Percentiles rank a stretch among this genome's conserved stretches.
phyloP scores from a whole-genome alignment of 2,113 vertebrate species.

The Leucopsar rothschildi region DNA sequence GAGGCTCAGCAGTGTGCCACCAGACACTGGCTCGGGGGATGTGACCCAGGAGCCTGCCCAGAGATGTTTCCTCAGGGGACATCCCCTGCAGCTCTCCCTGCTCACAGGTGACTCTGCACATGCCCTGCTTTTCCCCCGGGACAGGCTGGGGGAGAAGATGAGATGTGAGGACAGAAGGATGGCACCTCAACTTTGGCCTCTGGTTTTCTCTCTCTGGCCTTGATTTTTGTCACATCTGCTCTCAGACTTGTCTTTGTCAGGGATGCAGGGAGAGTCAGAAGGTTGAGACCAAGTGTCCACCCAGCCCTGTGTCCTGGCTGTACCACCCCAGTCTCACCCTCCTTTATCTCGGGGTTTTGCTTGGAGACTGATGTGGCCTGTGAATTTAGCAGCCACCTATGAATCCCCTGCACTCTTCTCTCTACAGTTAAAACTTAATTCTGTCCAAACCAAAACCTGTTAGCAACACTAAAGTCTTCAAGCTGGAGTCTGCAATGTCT shows the following conservation, averaged over 20 bases:
- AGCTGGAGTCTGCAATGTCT: not conserved
- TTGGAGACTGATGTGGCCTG: not conserved
- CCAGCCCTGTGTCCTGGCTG: rapidly evolving
- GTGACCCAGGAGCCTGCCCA: not conserved
- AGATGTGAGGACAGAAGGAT: not conserved
- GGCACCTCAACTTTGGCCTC: not conserved
- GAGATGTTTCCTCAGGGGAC: not conserved
- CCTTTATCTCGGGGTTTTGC: not conserved
- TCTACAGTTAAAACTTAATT: not conserved
- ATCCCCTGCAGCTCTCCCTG: not conserved
- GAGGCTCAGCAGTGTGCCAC: not conserved
- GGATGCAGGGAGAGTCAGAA: not conserved
- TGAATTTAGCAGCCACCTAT: not conserved
- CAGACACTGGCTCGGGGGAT: not conserved
- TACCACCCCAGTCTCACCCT: not conserved
- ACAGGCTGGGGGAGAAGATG: not conserved
- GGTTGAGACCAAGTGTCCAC: not conserved
- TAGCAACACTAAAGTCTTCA: not conserved
- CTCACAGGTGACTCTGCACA: not conserved
- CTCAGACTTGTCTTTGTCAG: not conserved
- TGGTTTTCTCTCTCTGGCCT: not conserved
- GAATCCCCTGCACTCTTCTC: not conserved
- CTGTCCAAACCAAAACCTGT: not conserved
- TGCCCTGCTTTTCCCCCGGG: not conserved
- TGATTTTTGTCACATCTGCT: not conserved